phyloP scores from a whole-genome alignment of 1,140 invertebrate species.

The Gonatopus flavifemur region DNA sequence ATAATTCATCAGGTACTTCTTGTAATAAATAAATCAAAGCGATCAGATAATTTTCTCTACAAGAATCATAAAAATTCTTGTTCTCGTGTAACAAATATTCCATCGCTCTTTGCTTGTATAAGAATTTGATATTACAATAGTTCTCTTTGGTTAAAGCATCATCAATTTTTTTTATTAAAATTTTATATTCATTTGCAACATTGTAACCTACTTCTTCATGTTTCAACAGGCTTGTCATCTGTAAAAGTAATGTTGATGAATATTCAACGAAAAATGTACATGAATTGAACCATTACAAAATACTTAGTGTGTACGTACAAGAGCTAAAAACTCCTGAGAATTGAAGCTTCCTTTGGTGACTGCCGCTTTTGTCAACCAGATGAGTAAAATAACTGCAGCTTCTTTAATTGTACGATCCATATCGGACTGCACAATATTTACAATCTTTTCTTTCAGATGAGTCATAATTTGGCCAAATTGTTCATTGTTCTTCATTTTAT shows the following conservation, averaged over 20 bases:
- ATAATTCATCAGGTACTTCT: conserved; percentile 62
- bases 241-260: conserved; percentile 6
- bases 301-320: conserved; percentile 21
- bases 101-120: conserved; percentile 69
- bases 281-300: background rate
- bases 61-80: conserved; percentile 43
- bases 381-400: conserved; percentile 21
- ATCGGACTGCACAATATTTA: conserved; percentile 22
- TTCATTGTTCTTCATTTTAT: conserved; percentile 32
- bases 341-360: conserved; percentile 28
- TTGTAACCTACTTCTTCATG: conserved; percentile 37
- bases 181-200: conserved; percentile 36
- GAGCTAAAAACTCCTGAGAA: conserved; percentile 34
- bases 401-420: conserved; percentile 20
- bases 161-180: conserved; percentile 38
- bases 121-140: conserved; percentile 47
- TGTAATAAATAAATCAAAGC: conserved; percentile 67
- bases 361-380: conserved; percentile 39
- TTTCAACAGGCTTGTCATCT: conserved; percentile 41
- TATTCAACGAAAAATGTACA: background rate
- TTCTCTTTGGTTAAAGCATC: conserved; percentile 42
- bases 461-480: conserved; percentile 18
- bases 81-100: conserved; percentile 58
- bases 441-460: conserved; percentile 26
- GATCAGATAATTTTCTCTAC: conserved; percentile 62